Base-by-base conservation (phyloP, 2,888 invertebrate genomes). In the Scaptomyza flava region DNA sequence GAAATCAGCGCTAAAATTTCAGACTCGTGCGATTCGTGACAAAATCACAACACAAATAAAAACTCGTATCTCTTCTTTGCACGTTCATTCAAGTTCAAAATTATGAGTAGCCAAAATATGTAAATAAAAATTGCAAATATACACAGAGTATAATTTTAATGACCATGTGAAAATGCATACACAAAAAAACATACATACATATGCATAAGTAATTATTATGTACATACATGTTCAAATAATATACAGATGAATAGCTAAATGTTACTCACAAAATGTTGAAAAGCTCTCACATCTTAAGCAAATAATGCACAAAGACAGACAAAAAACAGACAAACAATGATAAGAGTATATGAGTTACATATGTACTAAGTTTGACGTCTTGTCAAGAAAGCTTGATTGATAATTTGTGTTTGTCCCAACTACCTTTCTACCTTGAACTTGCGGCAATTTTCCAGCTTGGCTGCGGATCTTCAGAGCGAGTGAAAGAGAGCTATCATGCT, bases 341-440 rank as follows among this genome's bases (percentile, higher is more conserved):
- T 33, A 53, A 23, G 31, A 23, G 23, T 3, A 27, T 9, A n/a
- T 3, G 20, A 47, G 11, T 11, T 6, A 11, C 6, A 6, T 6
- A 11, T 11, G 9, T 20, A 52, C 33, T 46, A 41, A 14, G 9
- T 30, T 38, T 23, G 41, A 7, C 41, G 57, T 47, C 38, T 41
- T 42, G 33, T 46, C 54, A 56, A 47, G 12, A 7, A 3, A 48
- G 42, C 3, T 4, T 46, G 45, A 31, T 51, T 47, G 27, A n/a
- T 20, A 17, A 11, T 47, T 68, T 43, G 68, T 30, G 17, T 41
- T 46, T 53, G 34, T 57, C 56, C 48, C 56, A 57, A 56, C 56
- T 79, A 64, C 30, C 34, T 68, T 52, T 23, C 56, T 41, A 67
- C 83, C 84, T 78, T 78, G 84, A 78, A 78, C 77, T 78, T 78